Base-by-base conservation (phyloP, 2,888 invertebrate species). In the Tenthredo livida region DNA sequence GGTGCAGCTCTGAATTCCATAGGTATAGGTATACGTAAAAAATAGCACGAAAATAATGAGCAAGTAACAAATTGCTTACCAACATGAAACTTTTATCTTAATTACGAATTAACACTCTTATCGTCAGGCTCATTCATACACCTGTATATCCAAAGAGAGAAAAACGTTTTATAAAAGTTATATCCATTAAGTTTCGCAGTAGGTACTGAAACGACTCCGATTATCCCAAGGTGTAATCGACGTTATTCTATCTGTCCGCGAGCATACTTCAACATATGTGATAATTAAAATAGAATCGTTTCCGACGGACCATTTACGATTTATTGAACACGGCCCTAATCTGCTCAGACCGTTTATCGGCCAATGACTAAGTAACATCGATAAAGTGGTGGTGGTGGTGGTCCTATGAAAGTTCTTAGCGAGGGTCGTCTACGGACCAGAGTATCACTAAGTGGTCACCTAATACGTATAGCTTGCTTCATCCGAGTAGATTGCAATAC, bases 71-170 rank as follows among this genome's bases (percentile, higher is more conserved):
- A 33, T 17, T 50, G 54, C 54, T n/a, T 17, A 50, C 50, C 15
- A 77, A 33, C 77, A 50, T 50, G 77, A 77, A 77, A 54, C 54
- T 29, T 77, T 77, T 50, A 50, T 77, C 50, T 77, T 77, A 54
- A 54, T 50, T 77, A 54, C 77, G 29, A 54, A 54, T 77, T 54
- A 77, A 50, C 77, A 54, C 50, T 29, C 33, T 77, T 77, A 77
- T 54, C 50, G 77, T 33, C 29, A 54, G 33, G 17, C 54, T 54
- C 77, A 40, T 50, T 50, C 17, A 77, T 50, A 73, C 43, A 73
- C 73, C 12, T 73, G 15, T 29, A 70, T 70, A 70, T 17, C 37
- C n/a, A 10, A 17, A 67, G 17, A 6, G 9, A 25, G 12, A 73
- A 73, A 21, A 43, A 5, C 21, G 72, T 73, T 73, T 15, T 25